These are phyloP conservation scores for Scolopax rusticola DNA, from an alignment of 2,797 vertebrate species.

Conservation along the genomic window DNA sequence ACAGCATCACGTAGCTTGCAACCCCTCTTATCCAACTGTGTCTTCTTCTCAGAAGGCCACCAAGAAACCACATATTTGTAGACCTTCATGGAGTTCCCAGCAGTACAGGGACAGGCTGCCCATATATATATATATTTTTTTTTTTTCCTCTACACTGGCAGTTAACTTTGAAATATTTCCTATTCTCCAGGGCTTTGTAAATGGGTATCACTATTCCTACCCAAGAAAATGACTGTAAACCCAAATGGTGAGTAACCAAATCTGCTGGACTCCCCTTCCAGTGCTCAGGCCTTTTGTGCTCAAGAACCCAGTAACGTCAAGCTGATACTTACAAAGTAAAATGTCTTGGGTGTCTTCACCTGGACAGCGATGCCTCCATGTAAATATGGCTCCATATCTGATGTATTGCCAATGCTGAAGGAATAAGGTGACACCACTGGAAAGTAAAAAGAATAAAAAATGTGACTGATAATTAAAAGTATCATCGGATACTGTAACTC, in stretches of 20 bases:
- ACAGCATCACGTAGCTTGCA: neutral
- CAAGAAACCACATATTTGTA: neutral
- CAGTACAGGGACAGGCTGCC: neutral
- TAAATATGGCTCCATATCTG: conserved; percentile 88
- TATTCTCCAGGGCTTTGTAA: neutral
- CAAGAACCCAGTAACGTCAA: neutral
- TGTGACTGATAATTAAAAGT: neutral
- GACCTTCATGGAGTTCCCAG: neutral
- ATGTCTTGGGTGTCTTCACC: conserved; percentile 90
- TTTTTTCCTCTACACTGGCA: neutral
- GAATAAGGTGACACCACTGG: conserved; percentile 93
- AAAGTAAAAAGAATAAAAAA: conserved; percentile 12
- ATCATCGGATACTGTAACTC: neutral
- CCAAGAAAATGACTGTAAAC: neutral
- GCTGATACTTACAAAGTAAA: conserved; percentile 91
- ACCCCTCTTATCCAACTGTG: neutral
- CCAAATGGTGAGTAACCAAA: neutral
- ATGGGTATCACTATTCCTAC: neutral
- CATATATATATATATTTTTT: no score
- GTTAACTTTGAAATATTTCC: neutral
- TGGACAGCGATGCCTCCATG: conserved; percentile 94
- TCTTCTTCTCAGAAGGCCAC: neutral
- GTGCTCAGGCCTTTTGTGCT: neutral
- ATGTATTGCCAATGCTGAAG: conserved; percentile 93
- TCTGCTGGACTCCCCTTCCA: neutral